phyloP scores from a whole-genome alignment of 2,797 vertebrate species.

The Micrastur ruficollis region DNA sequence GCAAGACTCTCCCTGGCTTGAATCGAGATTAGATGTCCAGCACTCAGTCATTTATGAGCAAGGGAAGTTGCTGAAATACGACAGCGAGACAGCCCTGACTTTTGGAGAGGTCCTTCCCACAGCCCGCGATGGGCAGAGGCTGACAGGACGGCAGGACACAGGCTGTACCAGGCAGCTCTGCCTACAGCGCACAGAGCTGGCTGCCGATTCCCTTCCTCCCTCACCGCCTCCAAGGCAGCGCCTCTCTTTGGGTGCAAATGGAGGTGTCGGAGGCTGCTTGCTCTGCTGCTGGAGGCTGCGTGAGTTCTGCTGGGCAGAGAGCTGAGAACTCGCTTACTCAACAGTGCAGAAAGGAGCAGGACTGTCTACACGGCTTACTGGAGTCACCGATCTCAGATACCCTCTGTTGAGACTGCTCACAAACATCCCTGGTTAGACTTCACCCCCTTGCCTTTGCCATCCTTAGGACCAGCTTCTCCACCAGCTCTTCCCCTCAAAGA shows the following conservation, averaged over 20 bases:
- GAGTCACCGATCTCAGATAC: background rate
- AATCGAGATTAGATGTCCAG: background rate
- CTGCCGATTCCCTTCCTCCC: background rate
- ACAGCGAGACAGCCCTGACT: background rate
- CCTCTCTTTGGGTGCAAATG: background rate
- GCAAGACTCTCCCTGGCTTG: background rate
- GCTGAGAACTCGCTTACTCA: background rate
- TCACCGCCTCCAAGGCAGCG: background rate
- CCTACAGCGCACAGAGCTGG: background rate
- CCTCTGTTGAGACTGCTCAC: background rate
- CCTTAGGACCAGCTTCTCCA: background rate
- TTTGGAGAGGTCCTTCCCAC: background rate
- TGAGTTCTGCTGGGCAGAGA: background rate
- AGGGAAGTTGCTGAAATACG: rapidly evolving
- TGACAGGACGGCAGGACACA: background rate
- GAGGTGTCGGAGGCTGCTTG: background rate
- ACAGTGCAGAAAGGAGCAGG: background rate
- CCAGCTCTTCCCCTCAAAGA: background rate
- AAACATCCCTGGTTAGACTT: background rate
- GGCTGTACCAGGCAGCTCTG: background rate
- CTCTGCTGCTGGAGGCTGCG: background rate
- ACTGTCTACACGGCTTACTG: background rate
- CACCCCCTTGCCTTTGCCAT: background rate
- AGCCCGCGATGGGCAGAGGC: rapidly evolving
- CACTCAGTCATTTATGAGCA: background rate